Conservation (phyloP, 2,888 invertebrate species). For the Eugnorisma glareosa region DNA sequence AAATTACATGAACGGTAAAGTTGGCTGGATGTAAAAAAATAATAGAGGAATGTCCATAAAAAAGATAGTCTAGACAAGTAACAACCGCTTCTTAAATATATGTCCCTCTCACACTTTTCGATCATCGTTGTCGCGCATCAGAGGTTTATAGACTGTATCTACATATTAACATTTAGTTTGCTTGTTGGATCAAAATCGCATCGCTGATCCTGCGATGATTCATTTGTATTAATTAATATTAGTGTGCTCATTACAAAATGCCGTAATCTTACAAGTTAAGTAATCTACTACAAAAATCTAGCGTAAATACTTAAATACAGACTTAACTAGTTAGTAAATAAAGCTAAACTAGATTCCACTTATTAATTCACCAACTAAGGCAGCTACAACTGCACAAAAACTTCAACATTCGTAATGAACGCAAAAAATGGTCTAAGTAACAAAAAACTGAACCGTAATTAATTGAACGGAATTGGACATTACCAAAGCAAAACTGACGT, state of each 20-base stretch:
- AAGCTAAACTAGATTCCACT: slow-evolving; percentile 31
- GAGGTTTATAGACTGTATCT: not conserved
- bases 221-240: not conserved
- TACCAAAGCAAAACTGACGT: slow-evolving; percentile 43
- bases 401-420: slow-evolving; percentile 43
- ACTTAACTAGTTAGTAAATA: slow-evolving; percentile 16
- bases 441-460: slow-evolving; percentile 52
- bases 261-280: slow-evolving; percentile 6
- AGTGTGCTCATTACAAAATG: not conserved
- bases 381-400: slow-evolving; percentile 28
- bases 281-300: slow-evolving; percentile 7
- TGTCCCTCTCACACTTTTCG: too few relatives aligned
- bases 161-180: not conserved
- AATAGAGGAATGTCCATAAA: not conserved
- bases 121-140: not conserved
- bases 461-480: slow-evolving; percentile 35
- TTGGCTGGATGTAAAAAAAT: not conserved
- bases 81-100: not conserved
- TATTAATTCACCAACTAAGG: slow-evolving; percentile 33
- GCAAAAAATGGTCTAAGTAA: slow-evolving; percentile 30
- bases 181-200: not conserved
- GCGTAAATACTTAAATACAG: slow-evolving; percentile 1
- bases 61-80: not conserved
- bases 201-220: not conserved
- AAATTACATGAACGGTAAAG: slow-evolving; percentile 16